Percentiles rank a stretch among this genome's conserved stretches.
Conservation (phyloP, 2,888 invertebrate genomes). For the Heliconius charithonia region DNA sequence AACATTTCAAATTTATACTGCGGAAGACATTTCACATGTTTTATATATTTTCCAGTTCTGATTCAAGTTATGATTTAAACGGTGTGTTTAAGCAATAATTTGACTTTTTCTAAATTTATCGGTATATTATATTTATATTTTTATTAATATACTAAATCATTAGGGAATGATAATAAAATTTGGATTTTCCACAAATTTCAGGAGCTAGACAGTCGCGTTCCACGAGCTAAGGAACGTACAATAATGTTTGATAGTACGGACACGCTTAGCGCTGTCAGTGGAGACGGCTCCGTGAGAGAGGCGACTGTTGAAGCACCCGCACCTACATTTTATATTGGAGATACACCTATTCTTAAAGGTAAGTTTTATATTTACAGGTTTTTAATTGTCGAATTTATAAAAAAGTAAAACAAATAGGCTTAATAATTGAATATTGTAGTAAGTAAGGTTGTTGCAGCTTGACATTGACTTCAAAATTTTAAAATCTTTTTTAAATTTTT, state of each 20-base stretch:
- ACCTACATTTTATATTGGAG: constrained; percentile 79
- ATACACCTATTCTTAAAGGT: constrained; percentile 80
- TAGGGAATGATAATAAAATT: background rate
- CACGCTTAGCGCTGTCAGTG: constrained; percentile 77
- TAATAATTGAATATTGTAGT: no score
- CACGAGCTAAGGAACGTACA: constrained; percentile 76
- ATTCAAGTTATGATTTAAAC: background rate
- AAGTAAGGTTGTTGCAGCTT: no score
- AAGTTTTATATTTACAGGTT: constrained; percentile 25
- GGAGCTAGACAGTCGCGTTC: constrained; percentile 73
- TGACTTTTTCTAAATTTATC: background rate
- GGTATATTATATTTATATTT: background rate
- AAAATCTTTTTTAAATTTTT: no score
- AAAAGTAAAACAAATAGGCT: background rate
- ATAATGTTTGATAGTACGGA: constrained; percentile 82
- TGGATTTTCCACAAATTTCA: constrained; percentile 47
- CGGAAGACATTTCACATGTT: no score
- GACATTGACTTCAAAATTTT: no score
- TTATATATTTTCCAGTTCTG: background rate
- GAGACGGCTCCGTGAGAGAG: constrained; percentile 72
- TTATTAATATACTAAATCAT: background rate
- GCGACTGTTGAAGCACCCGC: constrained; percentile 74
- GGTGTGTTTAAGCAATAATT: no score
- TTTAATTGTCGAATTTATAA: background rate
- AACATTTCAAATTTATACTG: no score